phyloP scores from a whole-genome alignment of 2,113 vertebrate genomes.

The Tenebrosternarchus preto region DNA sequence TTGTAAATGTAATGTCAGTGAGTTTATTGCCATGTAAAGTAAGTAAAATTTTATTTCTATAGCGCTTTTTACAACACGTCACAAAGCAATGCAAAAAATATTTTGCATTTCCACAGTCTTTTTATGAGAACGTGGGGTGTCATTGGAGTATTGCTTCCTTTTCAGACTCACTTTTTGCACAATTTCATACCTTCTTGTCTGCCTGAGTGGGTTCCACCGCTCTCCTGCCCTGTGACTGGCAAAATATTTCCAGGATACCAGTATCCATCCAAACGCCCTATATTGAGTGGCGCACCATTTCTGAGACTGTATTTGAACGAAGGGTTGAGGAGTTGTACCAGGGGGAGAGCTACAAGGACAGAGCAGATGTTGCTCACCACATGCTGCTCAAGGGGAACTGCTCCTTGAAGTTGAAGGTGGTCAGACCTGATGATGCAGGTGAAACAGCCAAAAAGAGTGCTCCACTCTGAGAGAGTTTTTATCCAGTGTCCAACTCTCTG shows the following conservation, averaged over 20 bases:
- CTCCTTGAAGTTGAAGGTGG: neutral
- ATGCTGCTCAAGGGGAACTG: neutral
- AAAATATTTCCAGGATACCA: neutral
- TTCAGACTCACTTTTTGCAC: neutral
- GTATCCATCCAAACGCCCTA: neutral
- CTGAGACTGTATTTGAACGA: neutral
- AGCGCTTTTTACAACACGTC: too few species aligned
- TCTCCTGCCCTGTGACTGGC: neutral
- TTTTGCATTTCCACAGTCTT: too few species aligned
- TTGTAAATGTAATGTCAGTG: too few species aligned
- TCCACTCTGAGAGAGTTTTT: neutral
- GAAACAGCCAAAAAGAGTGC: neutral
- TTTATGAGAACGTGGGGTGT: too few species aligned
- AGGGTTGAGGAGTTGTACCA: neutral
- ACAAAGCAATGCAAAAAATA: too few species aligned
- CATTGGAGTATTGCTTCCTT: neutral
- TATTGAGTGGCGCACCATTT: neutral
- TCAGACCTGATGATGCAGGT: slow-evolving; percentile 1
- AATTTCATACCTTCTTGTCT: neutral
- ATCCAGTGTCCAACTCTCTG: neutral
- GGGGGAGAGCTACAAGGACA: neutral
- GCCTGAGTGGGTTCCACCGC: neutral
- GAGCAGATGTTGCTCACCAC: neutral
- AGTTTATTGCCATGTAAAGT: too few species aligned
- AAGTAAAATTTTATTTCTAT: too few species aligned